These are phyloP conservation scores for Trissoscelio sp. DNA, from an alignment of 2,888 invertebrate genomes.

Conservation along the genomic window DNA sequence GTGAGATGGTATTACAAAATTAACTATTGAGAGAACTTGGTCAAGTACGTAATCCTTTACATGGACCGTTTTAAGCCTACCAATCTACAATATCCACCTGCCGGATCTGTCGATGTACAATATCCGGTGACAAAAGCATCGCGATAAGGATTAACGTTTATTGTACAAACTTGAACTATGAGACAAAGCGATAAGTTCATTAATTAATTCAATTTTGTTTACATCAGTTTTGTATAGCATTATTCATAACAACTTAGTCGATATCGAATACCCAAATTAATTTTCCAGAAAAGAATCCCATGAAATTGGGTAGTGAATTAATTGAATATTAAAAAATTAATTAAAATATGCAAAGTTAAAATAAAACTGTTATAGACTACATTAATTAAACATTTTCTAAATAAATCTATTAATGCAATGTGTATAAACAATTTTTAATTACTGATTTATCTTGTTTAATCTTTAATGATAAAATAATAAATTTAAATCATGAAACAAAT, in stretches of 20 bases:
- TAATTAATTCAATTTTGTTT: slow-evolving; percentile 43
- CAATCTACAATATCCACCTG: slow-evolving; percentile 46
- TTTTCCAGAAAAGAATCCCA: not conserved
- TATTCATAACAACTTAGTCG: not conserved
- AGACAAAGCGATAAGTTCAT: slow-evolving; percentile 45
- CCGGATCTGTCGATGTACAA: slow-evolving; percentile 46
- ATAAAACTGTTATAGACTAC: too few relatives aligned
- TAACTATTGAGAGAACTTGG: slow-evolving; percentile 55
- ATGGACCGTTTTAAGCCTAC: slow-evolving; percentile 46
- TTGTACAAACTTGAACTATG: slow-evolving; percentile 39
- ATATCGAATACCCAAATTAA: not conserved
- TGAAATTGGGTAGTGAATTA: too few relatives aligned
- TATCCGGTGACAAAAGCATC: slow-evolving; percentile 51
- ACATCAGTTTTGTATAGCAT: not conserved
- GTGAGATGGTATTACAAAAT: slow-evolving; percentile 52
- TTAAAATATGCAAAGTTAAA: too few relatives aligned
- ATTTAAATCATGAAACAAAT: too few relatives aligned
- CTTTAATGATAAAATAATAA: too few relatives aligned
- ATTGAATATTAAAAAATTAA: too few relatives aligned
- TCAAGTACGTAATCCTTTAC: slow-evolving; percentile 60
- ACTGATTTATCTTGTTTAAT: too few relatives aligned
- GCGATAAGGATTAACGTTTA: slow-evolving; percentile 48
- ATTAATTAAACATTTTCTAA: too few relatives aligned
- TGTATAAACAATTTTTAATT: too few relatives aligned
- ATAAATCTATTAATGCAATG: too few relatives aligned